phyloP scores from a whole-genome alignment of 2,888 invertebrate species.

The Apantesis nais region DNA sequence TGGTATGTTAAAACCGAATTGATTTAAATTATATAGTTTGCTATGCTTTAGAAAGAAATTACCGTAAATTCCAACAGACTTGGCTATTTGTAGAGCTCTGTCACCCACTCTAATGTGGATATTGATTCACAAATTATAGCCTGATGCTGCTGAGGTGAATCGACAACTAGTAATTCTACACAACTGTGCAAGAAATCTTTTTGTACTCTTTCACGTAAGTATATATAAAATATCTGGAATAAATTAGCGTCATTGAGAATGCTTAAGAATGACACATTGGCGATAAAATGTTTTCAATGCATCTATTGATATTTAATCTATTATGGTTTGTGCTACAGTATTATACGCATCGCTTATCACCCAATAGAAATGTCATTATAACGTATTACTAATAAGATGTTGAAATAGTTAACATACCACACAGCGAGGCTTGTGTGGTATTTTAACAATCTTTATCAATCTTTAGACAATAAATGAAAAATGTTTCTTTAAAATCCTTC shows the following conservation, averaged over 20 bases:
- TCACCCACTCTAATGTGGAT: background rate
- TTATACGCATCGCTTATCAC: constrained; percentile 32
- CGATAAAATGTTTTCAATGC: constrained; percentile 15
- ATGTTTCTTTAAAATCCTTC: background rate
- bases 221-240: constrained; percentile 24
- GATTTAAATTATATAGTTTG: no score
- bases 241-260: constrained; percentile 12
- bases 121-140: background rate
- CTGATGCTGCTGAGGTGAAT: background rate
- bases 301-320: constrained; percentile 21
- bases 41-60: no score
- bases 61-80: no score
- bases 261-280: constrained; percentile 24
- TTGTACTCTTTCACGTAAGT: background rate
- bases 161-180: background rate
- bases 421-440: background rate
- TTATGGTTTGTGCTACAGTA: constrained; percentile 30
- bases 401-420: constrained; percentile 15
- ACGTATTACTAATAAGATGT: constrained; percentile 36
- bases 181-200: background rate
- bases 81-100: no score
- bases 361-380: constrained; percentile 25
- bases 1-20: constrained; percentile 6
- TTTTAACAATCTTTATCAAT: background rate
- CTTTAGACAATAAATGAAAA: background rate